These are phyloP conservation scores for Harpagus bidentatus DNA, from an alignment of 2,113 vertebrate genomes.

Conservation along the genomic window DNA sequence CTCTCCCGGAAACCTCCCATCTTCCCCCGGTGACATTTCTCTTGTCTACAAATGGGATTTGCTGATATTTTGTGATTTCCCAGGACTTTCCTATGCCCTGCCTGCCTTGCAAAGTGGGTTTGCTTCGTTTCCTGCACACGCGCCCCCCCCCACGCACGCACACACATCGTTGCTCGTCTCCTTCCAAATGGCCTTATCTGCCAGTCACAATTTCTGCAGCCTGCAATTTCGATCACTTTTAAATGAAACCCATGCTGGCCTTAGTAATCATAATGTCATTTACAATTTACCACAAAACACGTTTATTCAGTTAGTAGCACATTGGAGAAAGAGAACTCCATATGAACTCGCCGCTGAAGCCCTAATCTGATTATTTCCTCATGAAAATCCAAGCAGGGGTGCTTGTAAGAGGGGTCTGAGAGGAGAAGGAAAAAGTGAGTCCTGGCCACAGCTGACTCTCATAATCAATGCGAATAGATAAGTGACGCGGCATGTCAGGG, in stretches of 20 bases:
- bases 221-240: constrained; percentile 80
- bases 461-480: constrained; percentile 79
- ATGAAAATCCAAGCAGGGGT: constrained; percentile 85
- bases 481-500: constrained; percentile 67
- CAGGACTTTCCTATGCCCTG: not conserved
- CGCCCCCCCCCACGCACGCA: not conserved
- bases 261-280: constrained; percentile 86
- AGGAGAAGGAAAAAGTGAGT: constrained; percentile 58
- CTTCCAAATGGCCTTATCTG: constrained; percentile 70
- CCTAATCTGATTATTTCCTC: constrained; percentile 88
- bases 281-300: constrained; percentile 85
- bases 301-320: constrained; percentile 85
- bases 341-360: constrained; percentile 82
- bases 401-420: constrained; percentile 76
- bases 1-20: not conserved
- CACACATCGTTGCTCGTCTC: not conserved
- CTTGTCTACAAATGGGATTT: not conserved
- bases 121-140: not conserved
- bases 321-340: constrained; percentile 82
- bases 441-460: constrained; percentile 80
- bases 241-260: constrained; percentile 85
- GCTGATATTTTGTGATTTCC: not conserved
- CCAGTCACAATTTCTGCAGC: constrained; percentile 79
- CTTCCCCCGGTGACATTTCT: not conserved
- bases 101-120: not conserved